Evolutionary conservation across 2,113 vertebrate genomes (phyloP), one percentile per base, ranked within the genome.

Genomic region (Enhydra lutris): DNA sequence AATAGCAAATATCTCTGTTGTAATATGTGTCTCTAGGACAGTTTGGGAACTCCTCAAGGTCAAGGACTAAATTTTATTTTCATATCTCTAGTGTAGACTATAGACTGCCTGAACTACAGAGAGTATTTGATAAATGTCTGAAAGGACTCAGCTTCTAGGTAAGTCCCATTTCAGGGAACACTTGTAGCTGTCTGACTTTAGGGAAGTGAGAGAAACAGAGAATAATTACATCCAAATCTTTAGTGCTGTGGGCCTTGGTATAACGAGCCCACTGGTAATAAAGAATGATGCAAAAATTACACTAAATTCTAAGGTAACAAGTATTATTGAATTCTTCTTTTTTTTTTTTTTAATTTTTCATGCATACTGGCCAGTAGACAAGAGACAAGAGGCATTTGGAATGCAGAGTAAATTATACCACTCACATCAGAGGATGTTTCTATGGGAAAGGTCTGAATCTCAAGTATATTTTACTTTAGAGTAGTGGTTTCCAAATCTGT

Each of bases 111-210:
- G 39, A 81, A 83, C 80, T 14, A 80, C 17, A 91, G 29, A 10
- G 50, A 55, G 45, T 71, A 90, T 78, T 59, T 65, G 61, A 63
- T 36, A 97, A 65, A 36, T 92, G 57, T 63, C 31, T 47, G 34
- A 92, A 96, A 84, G 45, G 86, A 94, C 21, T 78, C 73, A 83
- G 12, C 69, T 96, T 93, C 71, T 47, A 96, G 82, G 59, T 74
- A 95, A 92, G 74, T 59, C 69, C 74, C 47, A 36, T 85, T 92
- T 92, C 63, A 92, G 84, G 65, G n/a, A 86, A 80, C 65, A 95
- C 26, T 69, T 71, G 26, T 73, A 57, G 31, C 26, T 96, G 80
- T 36, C 47, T 55, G 26, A 83, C 59, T 94, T 89, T 47, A 84
- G 52, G 83, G 29, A 12, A 63, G 50, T 82, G 47, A 92, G 73